phyloP scores from a whole-genome alignment of 2,113 vertebrate species.

The Archocentrus centrarchus region DNA sequence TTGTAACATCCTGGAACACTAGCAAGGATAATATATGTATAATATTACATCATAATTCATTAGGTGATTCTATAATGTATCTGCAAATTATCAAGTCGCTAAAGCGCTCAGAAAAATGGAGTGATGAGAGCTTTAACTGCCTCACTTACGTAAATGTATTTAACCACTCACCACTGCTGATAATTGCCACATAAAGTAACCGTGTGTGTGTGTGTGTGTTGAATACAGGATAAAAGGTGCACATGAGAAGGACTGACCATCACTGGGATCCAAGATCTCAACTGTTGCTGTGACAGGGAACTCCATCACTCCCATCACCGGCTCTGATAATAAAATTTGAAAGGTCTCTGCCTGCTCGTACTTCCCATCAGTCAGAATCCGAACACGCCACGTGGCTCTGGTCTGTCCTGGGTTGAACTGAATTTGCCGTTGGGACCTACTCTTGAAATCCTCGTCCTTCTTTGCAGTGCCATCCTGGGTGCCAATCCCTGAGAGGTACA shows the following conservation, averaged over 20 bases:
- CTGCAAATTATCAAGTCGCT: slow-evolving; percentile 6
- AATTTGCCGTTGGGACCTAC: slow-evolving; percentile 91
- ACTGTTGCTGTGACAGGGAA: slow-evolving; percentile 84
- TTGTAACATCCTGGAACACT: not conserved
- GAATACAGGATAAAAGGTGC: not conserved
- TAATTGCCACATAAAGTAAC: not conserved
- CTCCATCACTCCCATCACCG: slow-evolving; percentile 90
- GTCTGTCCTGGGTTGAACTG: slow-evolving; percentile 96
- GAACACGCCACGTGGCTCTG: slow-evolving; percentile 86
- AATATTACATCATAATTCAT: slow-evolving; percentile 12
- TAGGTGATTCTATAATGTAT: not conserved
- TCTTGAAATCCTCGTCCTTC: slow-evolving; percentile 90
- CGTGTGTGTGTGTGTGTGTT: not conserved
- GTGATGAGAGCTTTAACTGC: not conserved
- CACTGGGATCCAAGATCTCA: slow-evolving; percentile 91
- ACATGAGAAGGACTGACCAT: slow-evolving; percentile 82
- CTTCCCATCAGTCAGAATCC: slow-evolving; percentile 84
- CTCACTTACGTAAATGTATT: not conserved
- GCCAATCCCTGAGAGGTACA: slow-evolving; percentile 84
- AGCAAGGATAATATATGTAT: not conserved
- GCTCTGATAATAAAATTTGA: slow-evolving; percentile 90
- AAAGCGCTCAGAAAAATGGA: not conserved
- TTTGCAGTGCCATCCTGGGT: slow-evolving; percentile 88
- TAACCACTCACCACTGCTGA: slow-evolving; percentile 1
- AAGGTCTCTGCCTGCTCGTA: slow-evolving; percentile 91